phyloP scores from a whole-genome alignment of 2,113 vertebrate genomes.

The Pleuronectes platessa region DNA sequence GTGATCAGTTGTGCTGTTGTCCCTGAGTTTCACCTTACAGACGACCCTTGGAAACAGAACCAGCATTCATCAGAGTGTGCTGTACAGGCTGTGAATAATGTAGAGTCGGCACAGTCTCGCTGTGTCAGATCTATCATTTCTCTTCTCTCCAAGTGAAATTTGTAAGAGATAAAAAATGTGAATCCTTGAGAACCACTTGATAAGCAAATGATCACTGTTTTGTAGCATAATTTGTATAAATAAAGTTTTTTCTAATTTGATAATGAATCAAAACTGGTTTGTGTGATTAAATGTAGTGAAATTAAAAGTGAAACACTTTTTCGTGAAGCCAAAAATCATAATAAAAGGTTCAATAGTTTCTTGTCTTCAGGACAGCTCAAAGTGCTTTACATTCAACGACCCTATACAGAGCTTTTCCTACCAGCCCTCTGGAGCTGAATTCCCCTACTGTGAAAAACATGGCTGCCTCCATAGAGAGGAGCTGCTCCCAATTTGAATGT shows the following conservation, averaged over 20 bases:
- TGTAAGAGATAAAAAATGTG: conserved; percentile 38
- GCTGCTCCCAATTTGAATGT: too few species aligned
- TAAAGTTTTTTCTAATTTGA: neutral
- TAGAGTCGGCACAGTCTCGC: neutral
- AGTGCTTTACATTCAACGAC: too few species aligned
- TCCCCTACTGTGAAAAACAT: too few species aligned
- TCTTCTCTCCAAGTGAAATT: neutral
- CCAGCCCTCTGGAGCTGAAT: too few species aligned
- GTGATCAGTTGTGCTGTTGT: conserved; percentile 46
- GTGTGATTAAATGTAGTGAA: conserved; percentile 4
- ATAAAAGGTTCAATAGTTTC: too few species aligned
- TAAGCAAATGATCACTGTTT: conserved; percentile 11
- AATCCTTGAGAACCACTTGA: conserved; percentile 40
- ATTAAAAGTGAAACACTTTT: too few species aligned
- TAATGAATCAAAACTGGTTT: neutral
- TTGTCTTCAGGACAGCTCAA: too few species aligned
- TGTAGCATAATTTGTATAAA: conserved; percentile 16
- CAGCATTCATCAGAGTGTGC: conserved; percentile 5
- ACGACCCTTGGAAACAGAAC: conserved; percentile 28
- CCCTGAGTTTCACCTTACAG: conserved; percentile 51
- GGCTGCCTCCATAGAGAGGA: too few species aligned
- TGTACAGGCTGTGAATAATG: conserved; percentile 58
- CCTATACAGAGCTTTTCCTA: too few species aligned
- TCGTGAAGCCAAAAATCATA: too few species aligned
- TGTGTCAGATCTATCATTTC: neutral